Evolutionary conservation across 1,140 invertebrate species (phyloP), one percentile per base, ranked within the genome.

Genomic region (Caenorhabditis elegans): DNA sequence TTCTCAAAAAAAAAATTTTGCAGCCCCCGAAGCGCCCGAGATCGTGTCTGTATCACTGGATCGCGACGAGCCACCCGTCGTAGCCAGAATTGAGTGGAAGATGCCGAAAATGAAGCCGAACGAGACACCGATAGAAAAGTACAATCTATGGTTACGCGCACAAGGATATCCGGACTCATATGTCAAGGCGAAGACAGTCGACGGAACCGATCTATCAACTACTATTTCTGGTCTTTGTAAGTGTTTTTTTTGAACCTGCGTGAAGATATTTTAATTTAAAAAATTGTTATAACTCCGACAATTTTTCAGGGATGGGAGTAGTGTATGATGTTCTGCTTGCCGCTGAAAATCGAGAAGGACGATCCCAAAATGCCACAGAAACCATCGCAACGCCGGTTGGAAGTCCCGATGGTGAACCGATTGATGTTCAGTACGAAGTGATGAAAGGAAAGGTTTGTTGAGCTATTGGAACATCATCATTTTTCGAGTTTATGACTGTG

Each of bases 351-450:
- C 83, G 83, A 10, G 85, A 86, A 28, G 86, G 89, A 19, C 49
- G 79, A 15, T 85, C 86, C 51, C 83, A 80, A 55, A 89, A 88
- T 77, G 88, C 86, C 0, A 88, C 88, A 17, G 89, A 89, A 76
- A 80, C 70, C 13, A 79, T 90, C 8, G 83, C 77, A 1, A 89
- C 88, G 5, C 87, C 88, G 11, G 84, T 85, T 26, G 88, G 88
- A 43, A 89, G 89, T 49, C 91, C 91, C 15, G 86, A 88, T 49
- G 91, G 89, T 46, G 89, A 91, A 36, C 92, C 92, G 15, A 89
- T 91, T 82, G 92, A 92, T 88, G 88, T 89, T 22, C 85, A 88
- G 22, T 89, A 89, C 65, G 85, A 89, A 22, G 89, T 93, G 80
- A 60, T 51, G 28, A 36, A 60, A 28, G 60, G 60, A 46, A 81